phyloP scores from a whole-genome alignment of 1,140 invertebrate genomes.

The Samia ricini region DNA sequence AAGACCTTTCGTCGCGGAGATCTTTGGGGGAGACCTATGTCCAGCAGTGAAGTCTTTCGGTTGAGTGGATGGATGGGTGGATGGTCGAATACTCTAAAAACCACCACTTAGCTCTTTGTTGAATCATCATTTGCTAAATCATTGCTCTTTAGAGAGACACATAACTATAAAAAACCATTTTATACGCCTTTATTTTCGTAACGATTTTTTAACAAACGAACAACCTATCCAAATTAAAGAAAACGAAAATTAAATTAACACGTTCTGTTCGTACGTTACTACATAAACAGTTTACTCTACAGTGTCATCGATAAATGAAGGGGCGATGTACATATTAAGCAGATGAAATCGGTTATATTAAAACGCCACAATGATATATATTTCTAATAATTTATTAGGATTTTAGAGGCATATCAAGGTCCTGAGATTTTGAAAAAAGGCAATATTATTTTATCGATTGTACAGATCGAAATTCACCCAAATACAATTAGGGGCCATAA shows the following conservation, averaged over 20 bases:
- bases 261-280: background rate
- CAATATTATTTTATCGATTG: background rate
- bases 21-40: no score
- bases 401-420: background rate
- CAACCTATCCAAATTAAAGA: constrained; percentile 5
- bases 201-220: background rate
- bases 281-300: constrained; percentile 4
- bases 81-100: no score
- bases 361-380: background rate
- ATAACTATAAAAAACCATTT: no score
- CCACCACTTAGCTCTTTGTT: no score
- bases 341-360: background rate
- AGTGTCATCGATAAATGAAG: constrained; percentile 3
- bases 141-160: no score
- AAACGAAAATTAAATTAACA: background rate
- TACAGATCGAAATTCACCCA: background rate
- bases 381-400: background rate
- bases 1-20: no score
- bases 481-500: no score
- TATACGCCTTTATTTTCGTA: background rate
- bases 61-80: no score
- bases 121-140: no score
- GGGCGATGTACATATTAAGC: constrained; percentile 3
- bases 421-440: background rate
- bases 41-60: no score